phyloP scores from a whole-genome alignment of 2,888 invertebrate species.

The Zhuqinia jingwanae region DNA sequence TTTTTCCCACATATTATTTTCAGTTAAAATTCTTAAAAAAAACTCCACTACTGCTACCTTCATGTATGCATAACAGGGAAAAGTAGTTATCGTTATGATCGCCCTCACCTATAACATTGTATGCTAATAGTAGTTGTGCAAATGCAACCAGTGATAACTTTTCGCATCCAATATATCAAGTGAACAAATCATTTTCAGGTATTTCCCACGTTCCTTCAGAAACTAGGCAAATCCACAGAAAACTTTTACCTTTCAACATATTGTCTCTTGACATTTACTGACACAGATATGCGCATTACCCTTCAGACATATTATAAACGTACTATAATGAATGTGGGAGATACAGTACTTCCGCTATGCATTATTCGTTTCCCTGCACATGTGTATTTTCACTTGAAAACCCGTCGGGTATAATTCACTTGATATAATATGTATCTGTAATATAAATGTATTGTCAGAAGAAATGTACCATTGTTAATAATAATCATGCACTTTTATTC shows the following conservation, averaged over 20 bases:
- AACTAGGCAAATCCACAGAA: conserved; percentile 64
- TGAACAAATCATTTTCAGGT: background rate
- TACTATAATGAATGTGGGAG: too few relatives aligned
- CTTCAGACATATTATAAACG: conserved; percentile 12
- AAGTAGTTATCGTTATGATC: background rate
- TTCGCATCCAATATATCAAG: too few relatives aligned
- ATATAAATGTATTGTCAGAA: too few relatives aligned
- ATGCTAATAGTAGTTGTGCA: too few relatives aligned
- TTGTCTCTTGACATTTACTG: background rate
- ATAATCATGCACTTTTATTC: background rate
- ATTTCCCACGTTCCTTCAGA: conserved; percentile 68
- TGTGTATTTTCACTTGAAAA: background rate
- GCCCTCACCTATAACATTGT: too few relatives aligned
- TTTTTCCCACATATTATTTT: conserved; percentile 62
- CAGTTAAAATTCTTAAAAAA: conserved; percentile 33
- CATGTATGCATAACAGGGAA: conserved; percentile 31
- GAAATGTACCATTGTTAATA: background rate
- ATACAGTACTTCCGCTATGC: conserved; percentile 56
- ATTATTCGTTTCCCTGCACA: conserved; percentile 18
- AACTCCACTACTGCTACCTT: background rate
- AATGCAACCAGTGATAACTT: too few relatives aligned
- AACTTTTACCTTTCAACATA: conserved; percentile 62
- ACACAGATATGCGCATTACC: conserved; percentile 23
- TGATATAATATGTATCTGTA: too few relatives aligned
- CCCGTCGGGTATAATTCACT: background rate